A percentile compares a stretch with the other conserved stretches of the same genome.
Conservation (phyloP, 1,140 invertebrate genomes). For the Aporrectodea caliginosa region DNA sequence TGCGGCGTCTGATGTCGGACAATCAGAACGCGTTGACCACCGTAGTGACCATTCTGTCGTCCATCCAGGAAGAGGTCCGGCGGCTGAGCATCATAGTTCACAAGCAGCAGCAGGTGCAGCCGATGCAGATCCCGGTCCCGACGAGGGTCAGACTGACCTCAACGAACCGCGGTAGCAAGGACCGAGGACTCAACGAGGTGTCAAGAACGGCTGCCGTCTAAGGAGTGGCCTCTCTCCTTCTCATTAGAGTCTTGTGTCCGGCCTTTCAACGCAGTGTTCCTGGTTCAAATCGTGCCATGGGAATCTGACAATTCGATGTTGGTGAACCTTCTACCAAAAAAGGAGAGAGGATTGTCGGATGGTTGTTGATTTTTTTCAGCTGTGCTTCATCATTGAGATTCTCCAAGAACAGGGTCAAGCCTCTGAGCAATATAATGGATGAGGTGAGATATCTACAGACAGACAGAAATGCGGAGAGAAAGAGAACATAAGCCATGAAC, state of each 20-base stretch:
- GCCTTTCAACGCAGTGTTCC: no score
- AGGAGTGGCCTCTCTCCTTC: not conserved
- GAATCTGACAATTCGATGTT: no score
- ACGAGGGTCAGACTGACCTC: not conserved
- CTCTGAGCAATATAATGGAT: no score
- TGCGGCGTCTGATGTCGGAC: constrained; percentile 50
- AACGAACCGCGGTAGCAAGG: not conserved
- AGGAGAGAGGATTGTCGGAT: no score
- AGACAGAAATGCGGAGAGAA: no score
- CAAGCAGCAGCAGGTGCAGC: constrained; percentile 15
- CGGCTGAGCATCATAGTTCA: constrained; percentile 6
- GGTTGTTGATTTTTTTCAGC: no score
- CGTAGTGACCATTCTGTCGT: constrained; percentile 51
- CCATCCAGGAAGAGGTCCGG: constrained; percentile 44
- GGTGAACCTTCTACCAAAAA: no score
- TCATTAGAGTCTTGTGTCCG: not conserved
- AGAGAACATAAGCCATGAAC: no score
- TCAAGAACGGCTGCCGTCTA: not conserved
- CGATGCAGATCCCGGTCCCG: not conserved
- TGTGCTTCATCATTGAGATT: no score
- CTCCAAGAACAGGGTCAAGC: no score
- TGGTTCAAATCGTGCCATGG: no score
- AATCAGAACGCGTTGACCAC: constrained; percentile 54
- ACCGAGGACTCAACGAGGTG: not conserved
- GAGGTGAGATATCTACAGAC: no score